Evolutionary conservation across 2,888 invertebrate genomes (phyloP), one percentile per base, ranked within the genome.

Genomic region (Drosophila affinis): DNA sequence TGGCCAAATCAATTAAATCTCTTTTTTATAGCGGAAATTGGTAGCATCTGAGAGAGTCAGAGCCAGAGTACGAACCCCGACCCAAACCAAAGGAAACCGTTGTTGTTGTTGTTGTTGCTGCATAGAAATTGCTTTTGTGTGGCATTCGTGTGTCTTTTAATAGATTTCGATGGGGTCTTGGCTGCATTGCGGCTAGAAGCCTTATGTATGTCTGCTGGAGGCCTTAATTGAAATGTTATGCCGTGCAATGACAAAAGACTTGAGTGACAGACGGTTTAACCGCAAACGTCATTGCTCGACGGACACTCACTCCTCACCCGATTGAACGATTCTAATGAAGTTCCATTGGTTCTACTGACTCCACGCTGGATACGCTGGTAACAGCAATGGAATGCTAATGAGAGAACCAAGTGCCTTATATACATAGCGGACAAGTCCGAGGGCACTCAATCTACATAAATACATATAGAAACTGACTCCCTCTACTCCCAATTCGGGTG

Each of bases 191-290:
- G 75, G 74, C 74, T 67, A 57, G 80, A 84, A 84, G 84, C 79
- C 84, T 64, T 69, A 76, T 57, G 32, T 27, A 32, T 9, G 54
- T 44, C 32, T 29, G 24, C 24, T 45, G 27, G 17, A 18, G 47
- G 53, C 74, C 48, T 52, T 84, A 84, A 87, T 81, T 81, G 85
- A 87, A 81, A 81, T 81, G 85, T 84, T 81, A 69, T 60, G 58
- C 76, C 48, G 39, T 14, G 39, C 53, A 59, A 61, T 61, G 57
- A 81, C 79, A 81, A 76, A 70, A 76, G 79, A 63, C 72, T 68
- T 62, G 67, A 60, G 64, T 76, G 60, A 85, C 82, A 82, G 87
- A 79, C 82, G 69, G 72, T 46, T 44, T 58, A 67, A 69, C 65
- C 65, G 65, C 65, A 58, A 48, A 45, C 55, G 24, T 18, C 65